Evolutionary conservation across 2,888 invertebrate species (phyloP).

Genomic region (Microdon myrmicae): DNA sequence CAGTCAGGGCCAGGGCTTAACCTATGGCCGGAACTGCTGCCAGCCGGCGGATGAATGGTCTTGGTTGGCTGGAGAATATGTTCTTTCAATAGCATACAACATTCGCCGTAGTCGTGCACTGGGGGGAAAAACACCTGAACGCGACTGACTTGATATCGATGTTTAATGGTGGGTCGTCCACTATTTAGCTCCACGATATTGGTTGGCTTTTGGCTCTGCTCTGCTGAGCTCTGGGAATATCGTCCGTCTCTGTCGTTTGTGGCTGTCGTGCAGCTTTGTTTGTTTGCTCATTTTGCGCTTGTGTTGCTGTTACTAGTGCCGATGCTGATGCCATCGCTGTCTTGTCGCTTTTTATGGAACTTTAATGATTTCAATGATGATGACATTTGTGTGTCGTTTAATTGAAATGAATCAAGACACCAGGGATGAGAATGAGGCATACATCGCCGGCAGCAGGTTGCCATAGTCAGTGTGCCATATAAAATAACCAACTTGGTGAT

Average conservation of each 20-base stretch:
- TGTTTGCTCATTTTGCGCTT: constrained; percentile 16
- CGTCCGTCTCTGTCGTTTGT: constrained; percentile 8
- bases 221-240: too few species aligned
- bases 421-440: too few species aligned
- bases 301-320: not conserved
- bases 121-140: constrained; percentile 25
- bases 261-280: constrained; percentile 8
- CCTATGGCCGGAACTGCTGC: constrained; percentile 38
- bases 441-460: too few species aligned
- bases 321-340: not conserved
- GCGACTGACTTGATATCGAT: constrained; percentile 6
- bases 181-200: constrained; percentile 44
- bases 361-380: constrained; percentile 47
- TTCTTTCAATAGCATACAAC: constrained; percentile 23
- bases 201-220: constrained; percentile 15
- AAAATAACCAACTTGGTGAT: too few species aligned
- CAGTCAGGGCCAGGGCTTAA: constrained; percentile 46
- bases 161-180: constrained; percentile 36
- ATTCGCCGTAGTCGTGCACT: too few species aligned
- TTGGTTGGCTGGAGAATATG: constrained; percentile 44
- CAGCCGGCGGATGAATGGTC: constrained; percentile 23
- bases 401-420: constrained; percentile 44
- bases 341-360: constrained; percentile 38
- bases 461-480: too few species aligned
- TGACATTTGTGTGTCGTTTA: constrained; percentile 45